These are phyloP conservation scores for Liasis olivaceus DNA, from an alignment of 2,797 vertebrate genomes.

Conservation along the genomic window DNA sequence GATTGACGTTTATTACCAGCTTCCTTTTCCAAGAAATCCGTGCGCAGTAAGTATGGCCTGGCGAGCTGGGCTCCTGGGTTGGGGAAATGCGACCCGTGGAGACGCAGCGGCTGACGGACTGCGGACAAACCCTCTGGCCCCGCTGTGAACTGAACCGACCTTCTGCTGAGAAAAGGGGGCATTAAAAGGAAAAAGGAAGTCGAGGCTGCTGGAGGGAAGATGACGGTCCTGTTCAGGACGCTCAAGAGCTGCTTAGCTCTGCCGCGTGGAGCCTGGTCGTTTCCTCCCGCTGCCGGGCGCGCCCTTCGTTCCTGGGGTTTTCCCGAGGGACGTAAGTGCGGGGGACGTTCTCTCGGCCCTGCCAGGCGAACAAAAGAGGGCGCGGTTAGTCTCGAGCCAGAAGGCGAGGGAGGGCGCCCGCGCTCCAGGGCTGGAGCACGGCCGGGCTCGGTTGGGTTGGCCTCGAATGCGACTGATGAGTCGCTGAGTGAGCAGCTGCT, in stretches of 20 bases:
- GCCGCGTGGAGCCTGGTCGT: neutral
- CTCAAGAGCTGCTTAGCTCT: neutral
- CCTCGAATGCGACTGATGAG: neutral
- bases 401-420: neutral
- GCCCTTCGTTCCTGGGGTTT: neutral
- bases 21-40: slow-evolving; percentile 16
- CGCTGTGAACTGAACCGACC: neutral
- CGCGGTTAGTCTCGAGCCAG: slow-evolving; percentile 17
- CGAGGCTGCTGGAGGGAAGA: neutral
- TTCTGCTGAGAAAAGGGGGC: neutral
- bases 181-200: neutral
- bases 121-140: neutral
- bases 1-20: slow-evolving; percentile 25
- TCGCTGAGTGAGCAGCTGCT: rapidly evolving
- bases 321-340: neutral
- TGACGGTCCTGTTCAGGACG: neutral
- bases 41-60: neutral
- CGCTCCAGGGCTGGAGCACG: neutral
- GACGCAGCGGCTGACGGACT: neutral
- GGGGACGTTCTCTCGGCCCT: neutral
- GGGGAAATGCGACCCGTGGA: neutral
- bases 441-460: rapidly evolving
- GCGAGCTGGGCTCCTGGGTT: neutral
- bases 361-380: slow-evolving; percentile 15
- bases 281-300: neutral